A percentile compares a stretch with the other conserved stretches of the same genome.
Evolutionary conservation across 2,888 invertebrate genomes (phyloP).

Genomic region (Polyploca ridens): DNA sequence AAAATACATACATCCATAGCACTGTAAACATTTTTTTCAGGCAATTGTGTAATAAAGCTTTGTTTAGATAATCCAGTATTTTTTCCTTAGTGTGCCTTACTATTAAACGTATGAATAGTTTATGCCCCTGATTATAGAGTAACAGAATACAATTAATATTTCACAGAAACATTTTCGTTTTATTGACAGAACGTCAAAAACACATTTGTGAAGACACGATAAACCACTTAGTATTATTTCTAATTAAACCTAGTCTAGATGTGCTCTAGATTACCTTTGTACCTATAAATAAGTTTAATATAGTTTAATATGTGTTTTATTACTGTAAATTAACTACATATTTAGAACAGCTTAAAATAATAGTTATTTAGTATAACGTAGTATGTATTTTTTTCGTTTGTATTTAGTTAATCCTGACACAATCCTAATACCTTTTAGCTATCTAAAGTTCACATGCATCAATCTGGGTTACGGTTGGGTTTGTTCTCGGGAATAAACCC

Average conservation of each 20-base stretch:
- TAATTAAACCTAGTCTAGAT: conserved; percentile 12
- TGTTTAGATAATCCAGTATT: too few relatives aligned
- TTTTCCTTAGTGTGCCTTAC: too few relatives aligned
- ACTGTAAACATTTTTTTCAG: too few relatives aligned
- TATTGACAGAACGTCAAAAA: conserved; percentile 45
- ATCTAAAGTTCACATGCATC: not conserved
- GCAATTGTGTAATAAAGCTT: too few relatives aligned
- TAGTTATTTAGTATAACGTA: too few relatives aligned
- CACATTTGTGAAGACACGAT: conserved; percentile 49
- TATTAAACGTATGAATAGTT: not conserved
- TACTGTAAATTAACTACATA: too few relatives aligned
- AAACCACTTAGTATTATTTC: conserved; percentile 45
- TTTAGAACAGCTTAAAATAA: too few relatives aligned
- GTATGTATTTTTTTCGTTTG: too few relatives aligned
- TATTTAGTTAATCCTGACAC: not conserved
- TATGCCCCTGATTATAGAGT: not conserved
- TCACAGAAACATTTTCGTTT: conserved; percentile 31
- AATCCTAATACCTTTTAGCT: not conserved
- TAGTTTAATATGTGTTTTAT: not conserved
- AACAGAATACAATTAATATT: not conserved
- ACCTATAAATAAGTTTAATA: not conserved
- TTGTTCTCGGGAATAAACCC: too few relatives aligned
- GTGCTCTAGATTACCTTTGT: not conserved
- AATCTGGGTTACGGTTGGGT: too few relatives aligned
- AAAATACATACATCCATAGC: too few relatives aligned